Evolutionary conservation across 2,113 vertebrate genomes (phyloP).

Genomic region (Pygoscelis antarcticus): DNA sequence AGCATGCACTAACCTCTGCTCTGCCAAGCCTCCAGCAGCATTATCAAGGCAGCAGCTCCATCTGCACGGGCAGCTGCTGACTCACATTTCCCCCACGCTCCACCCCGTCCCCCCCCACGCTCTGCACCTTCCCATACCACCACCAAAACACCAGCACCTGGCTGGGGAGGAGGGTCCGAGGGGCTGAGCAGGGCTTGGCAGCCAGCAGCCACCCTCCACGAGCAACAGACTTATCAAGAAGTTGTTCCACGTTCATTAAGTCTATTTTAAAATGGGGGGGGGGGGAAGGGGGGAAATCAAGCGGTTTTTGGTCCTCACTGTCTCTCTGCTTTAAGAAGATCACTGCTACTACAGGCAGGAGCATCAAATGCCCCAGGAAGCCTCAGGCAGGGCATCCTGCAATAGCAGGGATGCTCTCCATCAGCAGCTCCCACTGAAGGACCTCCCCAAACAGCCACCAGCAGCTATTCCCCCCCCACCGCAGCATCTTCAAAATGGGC

Average conservation of each 20-base stretch:
- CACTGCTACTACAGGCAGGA: not conserved
- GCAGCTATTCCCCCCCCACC: not conserved
- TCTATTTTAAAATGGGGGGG: rapidly evolving
- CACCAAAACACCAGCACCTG: not conserved
- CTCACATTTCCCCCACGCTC: not conserved
- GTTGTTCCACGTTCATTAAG: rapidly evolving
- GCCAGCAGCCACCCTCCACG: rapidly evolving
- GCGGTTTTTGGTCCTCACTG: rapidly evolving
- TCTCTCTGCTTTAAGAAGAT: not conserved
- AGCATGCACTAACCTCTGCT: rapidly evolving
- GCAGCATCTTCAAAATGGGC: rapidly evolving
- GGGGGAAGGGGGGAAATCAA: rapidly evolving
- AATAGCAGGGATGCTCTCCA: not conserved
- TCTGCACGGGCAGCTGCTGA: not conserved
- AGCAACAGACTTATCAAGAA: rapidly evolving
- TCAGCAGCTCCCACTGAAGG: not conserved
- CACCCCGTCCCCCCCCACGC: not conserved
- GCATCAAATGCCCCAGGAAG: not conserved
- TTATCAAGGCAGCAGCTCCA: not conserved
- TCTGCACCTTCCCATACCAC: not conserved
- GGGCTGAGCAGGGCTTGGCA: not conserved
- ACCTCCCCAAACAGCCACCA: not conserved
- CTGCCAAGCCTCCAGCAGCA: rapidly evolving
- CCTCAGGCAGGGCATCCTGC: not conserved
- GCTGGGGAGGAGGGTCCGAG: not conserved